phyloP scores from a whole-genome alignment of 2,797 vertebrate genomes.

The Cuniculus paca region DNA sequence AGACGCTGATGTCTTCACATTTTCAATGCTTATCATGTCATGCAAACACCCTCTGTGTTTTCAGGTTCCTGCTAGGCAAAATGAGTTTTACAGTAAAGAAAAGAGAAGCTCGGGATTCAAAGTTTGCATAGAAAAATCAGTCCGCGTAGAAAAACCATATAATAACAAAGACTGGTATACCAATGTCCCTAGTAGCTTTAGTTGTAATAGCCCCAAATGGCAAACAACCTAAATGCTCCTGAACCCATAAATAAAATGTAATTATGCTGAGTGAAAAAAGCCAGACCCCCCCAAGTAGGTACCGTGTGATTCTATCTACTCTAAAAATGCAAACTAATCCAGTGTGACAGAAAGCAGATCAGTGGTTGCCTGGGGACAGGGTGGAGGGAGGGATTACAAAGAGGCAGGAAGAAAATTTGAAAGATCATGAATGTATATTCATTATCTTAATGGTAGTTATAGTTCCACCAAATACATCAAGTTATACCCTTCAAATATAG shows the following conservation, averaged over 20 bases:
- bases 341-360: background rate
- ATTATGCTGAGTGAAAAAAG: background rate
- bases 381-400: background rate
- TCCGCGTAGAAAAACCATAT: background rate
- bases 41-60: background rate
- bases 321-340: conserved; percentile 26
- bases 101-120: background rate
- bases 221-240: background rate
- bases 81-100: background rate
- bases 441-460: background rate
- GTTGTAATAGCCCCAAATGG: background rate
- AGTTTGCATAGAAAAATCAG: conserved; percentile 5
- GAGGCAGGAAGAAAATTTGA: conserved; percentile 28
- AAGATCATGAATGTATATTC: background rate
- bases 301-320: background rate
- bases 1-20: background rate
- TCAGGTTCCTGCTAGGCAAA: background rate
- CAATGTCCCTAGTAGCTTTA: background rate
- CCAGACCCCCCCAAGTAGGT: background rate
- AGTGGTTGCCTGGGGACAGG: background rate
- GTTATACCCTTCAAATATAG: conserved; percentile 34
- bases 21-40: background rate
- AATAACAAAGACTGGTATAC: background rate
- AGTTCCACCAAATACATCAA: background rate
- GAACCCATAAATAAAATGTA: background rate